These are phyloP conservation scores for Dicentrarchus labrax DNA, from an alignment of 2,113 vertebrate genomes.

Conservation along the genomic window DNA sequence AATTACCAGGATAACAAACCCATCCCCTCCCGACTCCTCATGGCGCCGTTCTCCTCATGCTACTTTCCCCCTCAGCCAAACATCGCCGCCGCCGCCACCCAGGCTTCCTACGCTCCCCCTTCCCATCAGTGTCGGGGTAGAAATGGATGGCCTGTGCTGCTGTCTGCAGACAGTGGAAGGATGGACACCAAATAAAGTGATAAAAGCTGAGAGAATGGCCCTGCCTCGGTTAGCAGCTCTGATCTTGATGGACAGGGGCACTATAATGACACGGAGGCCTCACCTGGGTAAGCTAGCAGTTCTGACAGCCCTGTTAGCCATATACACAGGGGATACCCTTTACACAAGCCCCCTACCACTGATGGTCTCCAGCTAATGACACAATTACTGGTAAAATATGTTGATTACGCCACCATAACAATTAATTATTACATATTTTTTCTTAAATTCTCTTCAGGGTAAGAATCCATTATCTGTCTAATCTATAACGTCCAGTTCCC, in stretches of 20 bases:
- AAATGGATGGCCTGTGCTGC: slow-evolving; percentile 73
- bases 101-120: slow-evolving; percentile 50
- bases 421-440: neutral
- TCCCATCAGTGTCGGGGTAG: slow-evolving; percentile 67
- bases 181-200: slow-evolving; percentile 80
- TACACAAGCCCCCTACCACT: slow-evolving; percentile 29
- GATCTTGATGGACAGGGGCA: slow-evolving; percentile 78
- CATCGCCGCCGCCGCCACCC: slow-evolving; percentile 38
- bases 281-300: slow-evolving; percentile 76
- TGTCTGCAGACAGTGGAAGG: slow-evolving; percentile 70
- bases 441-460: neutral
- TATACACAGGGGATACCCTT: slow-evolving; percentile 48
- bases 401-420: slow-evolving; percentile 14
- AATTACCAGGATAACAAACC: slow-evolving; percentile 92
- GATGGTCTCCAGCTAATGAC: slow-evolving; percentile 31
- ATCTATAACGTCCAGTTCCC: neutral
- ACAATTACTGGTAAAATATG: slow-evolving; percentile 45
- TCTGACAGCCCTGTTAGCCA: slow-evolving; percentile 74
- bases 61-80: slow-evolving; percentile 40
- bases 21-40: slow-evolving; percentile 80
- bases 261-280: slow-evolving; percentile 74
- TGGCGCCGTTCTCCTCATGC: slow-evolving; percentile 55
- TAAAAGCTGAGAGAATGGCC: slow-evolving; percentile 71
- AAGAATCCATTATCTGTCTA: neutral
- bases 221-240: slow-evolving; percentile 75